Percentiles rank a stretch among this genome's conserved stretches.
Evolutionary conservation across 2,113 vertebrate species (phyloP).

Genomic region (Phylloscopus trochiloides): DNA sequence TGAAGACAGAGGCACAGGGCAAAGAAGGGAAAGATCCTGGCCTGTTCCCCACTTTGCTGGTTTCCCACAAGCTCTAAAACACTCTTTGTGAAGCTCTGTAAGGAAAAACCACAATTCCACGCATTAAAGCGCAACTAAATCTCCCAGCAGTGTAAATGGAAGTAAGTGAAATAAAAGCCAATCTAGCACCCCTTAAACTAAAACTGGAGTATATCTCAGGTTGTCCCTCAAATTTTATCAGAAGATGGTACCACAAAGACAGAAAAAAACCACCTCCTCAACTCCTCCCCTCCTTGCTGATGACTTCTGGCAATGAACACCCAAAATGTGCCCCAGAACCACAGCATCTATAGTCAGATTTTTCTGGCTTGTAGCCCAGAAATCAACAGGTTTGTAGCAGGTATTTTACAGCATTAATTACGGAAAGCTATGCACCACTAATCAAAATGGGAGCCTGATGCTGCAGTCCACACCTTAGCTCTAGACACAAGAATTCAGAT

Average conservation of each 20-base stretch:
- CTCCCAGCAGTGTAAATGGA: neutral
- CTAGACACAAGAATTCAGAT: neutral
- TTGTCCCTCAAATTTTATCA: neutral
- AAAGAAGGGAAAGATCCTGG: neutral
- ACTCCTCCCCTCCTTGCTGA: neutral
- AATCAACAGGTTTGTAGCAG: neutral
- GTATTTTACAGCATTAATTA: neutral
- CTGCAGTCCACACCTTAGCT: neutral
- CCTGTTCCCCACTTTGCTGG: neutral
- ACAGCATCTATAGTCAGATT: neutral
- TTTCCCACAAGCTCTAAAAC: neutral
- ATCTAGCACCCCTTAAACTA: neutral
- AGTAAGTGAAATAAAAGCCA: neutral
- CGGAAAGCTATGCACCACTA: neutral
- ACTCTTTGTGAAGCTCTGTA: neutral
- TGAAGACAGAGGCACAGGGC: neutral
- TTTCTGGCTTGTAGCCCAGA: neutral
- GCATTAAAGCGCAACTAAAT: neutral
- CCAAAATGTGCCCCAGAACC: neutral
- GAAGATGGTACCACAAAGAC: neutral
- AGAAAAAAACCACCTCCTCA: neutral
- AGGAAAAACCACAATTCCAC: neutral
- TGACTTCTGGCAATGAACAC: neutral
- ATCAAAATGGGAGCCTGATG: neutral
- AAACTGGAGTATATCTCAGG: neutral